Base-by-base conservation (phyloP, 2,888 invertebrate species). In the Ormia ochracea region DNA sequence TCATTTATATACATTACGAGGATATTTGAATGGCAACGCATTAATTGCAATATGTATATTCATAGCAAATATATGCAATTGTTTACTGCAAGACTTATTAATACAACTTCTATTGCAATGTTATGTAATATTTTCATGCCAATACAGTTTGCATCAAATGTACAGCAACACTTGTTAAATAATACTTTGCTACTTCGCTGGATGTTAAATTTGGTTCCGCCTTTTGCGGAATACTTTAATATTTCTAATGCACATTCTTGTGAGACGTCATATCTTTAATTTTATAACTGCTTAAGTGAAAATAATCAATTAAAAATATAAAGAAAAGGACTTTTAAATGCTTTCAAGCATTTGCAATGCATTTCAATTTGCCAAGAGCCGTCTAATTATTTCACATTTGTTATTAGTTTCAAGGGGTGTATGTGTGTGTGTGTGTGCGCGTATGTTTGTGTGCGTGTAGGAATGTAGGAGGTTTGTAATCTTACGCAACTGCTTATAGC, bases 351-450 rank as follows among this genome's bases (percentile, higher is more conserved):
- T 45, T 45, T 45, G 21, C 21, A 23, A 31, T 23, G 52, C 41
- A 23, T 41, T 48, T 33, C 31, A 50, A 52, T 23, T 58, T 12
- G 17, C 21, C 56, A 23, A 59, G 41, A 54, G 33, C 61, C 43
- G 41, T 59, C 31, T 66, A 59, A 65, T 58, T 59, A 58, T 48
- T 73, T 41, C 19, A 56, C 10, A 65, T 65, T 48, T 59, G 41
- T 33, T 56, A 43, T 33, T 52, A 54, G 43, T 31, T 68, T 43
- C 31, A 17, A 26, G 12, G 28, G 1, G 1, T 33, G 14, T 7
- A 50, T 6, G 21, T 12, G 10, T 5, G 31, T 19, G 21, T n/a
- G 31, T 45, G n/a, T 9, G 26, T 41, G n/a, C 1, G 1, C 31
- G 14, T 4, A 45, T 28, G 6, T 6, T 17, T 41, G 2, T 41